Conservation (phyloP, 2,888 invertebrate genomes). For the Epistrophe grossulariae region DNA sequence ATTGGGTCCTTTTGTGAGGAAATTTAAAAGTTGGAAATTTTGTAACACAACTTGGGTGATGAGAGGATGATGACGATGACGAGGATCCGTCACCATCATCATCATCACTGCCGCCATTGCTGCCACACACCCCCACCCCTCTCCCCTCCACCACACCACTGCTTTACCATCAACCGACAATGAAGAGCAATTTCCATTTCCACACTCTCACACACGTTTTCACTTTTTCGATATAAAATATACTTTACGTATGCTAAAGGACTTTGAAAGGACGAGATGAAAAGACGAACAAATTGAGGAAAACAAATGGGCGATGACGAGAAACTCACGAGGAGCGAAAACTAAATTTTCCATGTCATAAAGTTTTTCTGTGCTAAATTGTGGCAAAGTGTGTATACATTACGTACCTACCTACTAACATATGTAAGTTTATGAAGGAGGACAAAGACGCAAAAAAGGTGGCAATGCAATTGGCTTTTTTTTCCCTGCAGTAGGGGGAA, state of each 20-base stretch:
- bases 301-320: conserved; percentile 71
- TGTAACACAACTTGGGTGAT: conserved; percentile 66
- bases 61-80: conserved; percentile 22
- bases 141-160: not conserved
- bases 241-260: conserved; percentile 11
- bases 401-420: not conserved
- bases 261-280: conserved; percentile 31
- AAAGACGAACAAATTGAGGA: conserved; percentile 39
- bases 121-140: not conserved
- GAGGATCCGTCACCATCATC: conserved; percentile 34
- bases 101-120: conserved; percentile 11
- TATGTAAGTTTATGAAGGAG: not conserved
- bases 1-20: conserved; percentile 75
- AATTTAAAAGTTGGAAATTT: conserved; percentile 73
- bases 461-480: conserved; percentile 32
- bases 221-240: conserved; percentile 33
- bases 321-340: conserved; percentile 64
- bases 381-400: conserved; percentile 1
- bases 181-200: conserved; percentile 67
- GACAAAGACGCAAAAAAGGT: conserved; percentile 23
- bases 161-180: conserved; percentile 35
- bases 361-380: conserved; percentile 50
- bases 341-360: conserved; percentile 70
- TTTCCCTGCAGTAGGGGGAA: not conserved
- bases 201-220: conserved; percentile 35